Evolutionary conservation across 2,113 vertebrate species (phyloP), one percentile per base, ranked within the genome.

Genomic region (Crypturellus undulatus): DNA sequence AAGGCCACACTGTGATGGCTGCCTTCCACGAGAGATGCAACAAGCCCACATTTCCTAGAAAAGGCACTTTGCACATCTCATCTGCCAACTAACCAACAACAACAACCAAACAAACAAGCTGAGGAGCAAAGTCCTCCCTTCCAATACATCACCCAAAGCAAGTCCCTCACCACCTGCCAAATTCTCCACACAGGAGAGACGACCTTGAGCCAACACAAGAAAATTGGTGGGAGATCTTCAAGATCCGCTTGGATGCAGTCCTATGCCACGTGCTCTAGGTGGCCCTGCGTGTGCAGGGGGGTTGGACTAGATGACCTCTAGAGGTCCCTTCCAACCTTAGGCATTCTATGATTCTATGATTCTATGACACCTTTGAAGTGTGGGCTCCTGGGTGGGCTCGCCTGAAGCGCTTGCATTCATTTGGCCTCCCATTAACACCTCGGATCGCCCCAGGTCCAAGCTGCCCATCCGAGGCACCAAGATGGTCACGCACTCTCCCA

Each of bases 371-470:
- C 56, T 49, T 56, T 67, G 77, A 24, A 65, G 32, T 2, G 0
- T 0, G 2, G 36, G 47, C 15, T 36, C 51, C 30, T 59, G 71
- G 59, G 28, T 54, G 26, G 4, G 68, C 47, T 36, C 18, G 17
- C 43, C 86, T 77, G 25, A 36, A 58, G 68, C 38, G 25, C 30
- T 7, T 54, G 40, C 2, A 5, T 38, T 60, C 12, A 3, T 12
- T n/a, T 0, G 0, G 18, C 20, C 25, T 72, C 26, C 49, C 18
- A 13, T 30, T 17, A 21, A 36, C 30, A 28, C 6, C 28, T 22
- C 60, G 43, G 54, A 21, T n/a, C 13, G 40, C 40, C 58, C 20
- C 2, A 1, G 22, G 32, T 42, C 38, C 2, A 1, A 30, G 36
- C 7, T 47, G 54, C 6, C 69, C 58, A 60, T 3, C 32, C 72